Conservation (phyloP, 2,888 invertebrate genomes). For the Galeruca laticollis region DNA sequence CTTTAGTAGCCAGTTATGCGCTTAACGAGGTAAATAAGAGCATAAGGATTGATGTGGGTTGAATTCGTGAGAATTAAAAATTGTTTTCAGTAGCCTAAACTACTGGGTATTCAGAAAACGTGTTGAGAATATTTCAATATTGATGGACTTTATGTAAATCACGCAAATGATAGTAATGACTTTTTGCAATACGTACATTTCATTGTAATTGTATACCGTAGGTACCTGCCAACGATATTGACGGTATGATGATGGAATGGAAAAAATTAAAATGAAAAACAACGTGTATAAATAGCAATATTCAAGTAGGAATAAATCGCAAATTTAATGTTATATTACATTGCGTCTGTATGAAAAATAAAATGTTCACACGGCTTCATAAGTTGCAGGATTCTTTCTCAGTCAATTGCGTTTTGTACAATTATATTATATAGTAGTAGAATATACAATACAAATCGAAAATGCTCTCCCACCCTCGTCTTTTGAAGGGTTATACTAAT, state of each 20-base stretch:
- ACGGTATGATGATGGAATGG: slow-evolving; percentile 2
- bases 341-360: neutral
- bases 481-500: no score
- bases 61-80: slow-evolving; percentile 38
- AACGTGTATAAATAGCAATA: neutral
- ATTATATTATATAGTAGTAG: no score
- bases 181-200: slow-evolving; percentile 14
- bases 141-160: slow-evolving; percentile 30
- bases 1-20: slow-evolving; percentile 33
- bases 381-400: neutral
- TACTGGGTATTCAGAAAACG: slow-evolving; percentile 36
- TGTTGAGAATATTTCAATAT: slow-evolving; percentile 37
- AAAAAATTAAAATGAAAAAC: neutral
- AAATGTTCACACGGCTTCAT: neutral
- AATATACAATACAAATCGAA: no score
- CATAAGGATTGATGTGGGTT: slow-evolving; percentile 31
- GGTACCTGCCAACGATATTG: neutral
- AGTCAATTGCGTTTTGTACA: neutral
- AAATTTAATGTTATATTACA: neutral
- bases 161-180: slow-evolving; percentile 21
- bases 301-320: neutral
- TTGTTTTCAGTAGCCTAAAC: slow-evolving; percentile 36
- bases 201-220: neutral
- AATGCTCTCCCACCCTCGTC: no score
- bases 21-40: slow-evolving; percentile 36